Base-by-base conservation (phyloP, 2,797 vertebrate species). In the Pempheris klunzingeri region DNA sequence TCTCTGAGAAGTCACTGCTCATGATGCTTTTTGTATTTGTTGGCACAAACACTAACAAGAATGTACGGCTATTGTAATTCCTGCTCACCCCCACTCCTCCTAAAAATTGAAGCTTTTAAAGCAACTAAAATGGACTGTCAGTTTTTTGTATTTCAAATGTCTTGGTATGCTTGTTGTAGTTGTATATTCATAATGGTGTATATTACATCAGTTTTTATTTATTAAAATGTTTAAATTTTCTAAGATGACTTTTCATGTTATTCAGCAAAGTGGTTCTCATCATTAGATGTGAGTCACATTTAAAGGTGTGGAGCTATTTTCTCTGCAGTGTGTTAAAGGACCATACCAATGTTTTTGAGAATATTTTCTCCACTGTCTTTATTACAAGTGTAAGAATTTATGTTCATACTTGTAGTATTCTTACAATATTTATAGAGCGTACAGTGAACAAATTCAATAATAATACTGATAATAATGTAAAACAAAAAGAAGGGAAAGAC, bases 171-270 rank as follows among this genome's bases (percentile, higher is more conserved):
- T 92, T 94, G 90, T 91, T 92, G 92, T 94, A 91, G 91, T 89
- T 91, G 92, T 92, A 92, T 88, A 90, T 89, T 92, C 92, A 92
- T 87, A 92, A 90, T 93, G 93, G 90, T 94, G 93, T 94, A 94
- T 94, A 93, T 94, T 93, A 94, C 92, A 94, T 93, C 92, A 90
- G 77, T 91, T 92, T 93, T 92, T 91, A 91, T 92, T 93, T 90
- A 92, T 90, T 91, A 92, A 92, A 92, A 93, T 89, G 89, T 91
- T 92, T 87, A 90, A 88, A 91, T 93, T 94, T 93, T 92, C 82
- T 83, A 92, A 87, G 73, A 90, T 67, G 79, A 77, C 83, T 83
- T 76, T 74, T 82, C 26, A 46, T 79, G 26, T 91, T 82, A 61
- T 83, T 86, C 41, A 72, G 41, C 54, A 38, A 43, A 65, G 17